Conservation (phyloP, 92 coral and sea anemone species). For the Diadumene lineata region DNA sequence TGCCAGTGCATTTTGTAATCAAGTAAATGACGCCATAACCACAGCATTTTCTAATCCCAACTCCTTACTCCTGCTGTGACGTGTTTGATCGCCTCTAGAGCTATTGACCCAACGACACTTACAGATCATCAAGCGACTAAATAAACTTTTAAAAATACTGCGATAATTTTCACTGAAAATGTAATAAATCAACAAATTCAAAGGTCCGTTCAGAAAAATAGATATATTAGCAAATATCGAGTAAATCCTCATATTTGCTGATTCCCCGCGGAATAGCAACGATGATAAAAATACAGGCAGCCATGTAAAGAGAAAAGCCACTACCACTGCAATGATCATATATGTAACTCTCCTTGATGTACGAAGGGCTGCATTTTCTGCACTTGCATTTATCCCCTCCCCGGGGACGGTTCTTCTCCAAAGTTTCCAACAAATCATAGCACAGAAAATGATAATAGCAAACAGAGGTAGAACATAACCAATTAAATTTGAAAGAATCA, state of each 20-base stretch:
- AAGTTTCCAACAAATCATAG: slow-evolving; percentile 12
- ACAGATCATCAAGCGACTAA: not conserved
- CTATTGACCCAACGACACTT: too few relatives aligned
- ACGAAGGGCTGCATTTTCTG: slow-evolving; percentile 16
- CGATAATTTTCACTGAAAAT: slow-evolving; percentile 1
- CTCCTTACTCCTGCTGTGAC: not conserved
- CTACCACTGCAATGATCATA: slow-evolving; percentile 15
- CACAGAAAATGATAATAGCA: slow-evolving; percentile 9
- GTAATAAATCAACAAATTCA: not conserved
- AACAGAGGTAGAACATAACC: slow-evolving; percentile 21
- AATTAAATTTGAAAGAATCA: not conserved
- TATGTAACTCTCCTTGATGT: slow-evolving; percentile 16
- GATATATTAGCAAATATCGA: too few relatives aligned
- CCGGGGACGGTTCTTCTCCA: slow-evolving; percentile 40
- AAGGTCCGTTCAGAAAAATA: not conserved
- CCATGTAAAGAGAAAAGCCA: slow-evolving; percentile 15
- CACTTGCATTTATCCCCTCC: not conserved
- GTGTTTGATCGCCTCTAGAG: not conserved
- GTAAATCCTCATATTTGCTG: not conserved
- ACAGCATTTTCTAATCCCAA: not conserved
- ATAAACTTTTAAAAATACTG: not conserved
- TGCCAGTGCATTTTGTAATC: too few relatives aligned
- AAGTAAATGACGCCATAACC: not conserved
- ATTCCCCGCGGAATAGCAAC: too few relatives aligned
- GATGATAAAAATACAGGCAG: slow-evolving; percentile 7